Evolutionary conservation across 2,113 vertebrate genomes (phyloP).

Genomic region (Thunnus maccoyii): DNA sequence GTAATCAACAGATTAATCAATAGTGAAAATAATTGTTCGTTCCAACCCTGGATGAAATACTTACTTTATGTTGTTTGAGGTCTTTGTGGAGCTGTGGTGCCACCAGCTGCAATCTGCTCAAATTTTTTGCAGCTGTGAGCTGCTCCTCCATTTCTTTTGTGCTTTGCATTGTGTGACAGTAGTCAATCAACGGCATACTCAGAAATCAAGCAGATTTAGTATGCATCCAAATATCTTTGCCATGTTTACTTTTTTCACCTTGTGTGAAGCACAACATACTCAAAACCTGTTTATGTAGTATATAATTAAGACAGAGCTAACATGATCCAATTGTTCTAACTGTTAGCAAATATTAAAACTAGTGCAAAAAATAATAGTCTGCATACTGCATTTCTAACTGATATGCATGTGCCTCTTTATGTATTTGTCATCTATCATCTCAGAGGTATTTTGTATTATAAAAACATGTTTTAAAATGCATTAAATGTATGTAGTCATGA

Average conservation of each 20-base stretch:
- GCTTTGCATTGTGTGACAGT: slow-evolving; percentile 15
- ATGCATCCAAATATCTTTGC: neutral
- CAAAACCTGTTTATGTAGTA: neutral
- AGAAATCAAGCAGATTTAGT: neutral
- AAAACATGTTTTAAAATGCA: neutral
- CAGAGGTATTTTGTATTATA: neutral
- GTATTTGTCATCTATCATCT: neutral
- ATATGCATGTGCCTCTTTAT: neutral
- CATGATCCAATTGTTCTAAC: neutral
- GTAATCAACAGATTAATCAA: neutral
- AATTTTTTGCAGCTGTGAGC: neutral
- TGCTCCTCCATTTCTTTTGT: neutral
- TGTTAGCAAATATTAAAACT: neutral
- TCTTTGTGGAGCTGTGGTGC: neutral
- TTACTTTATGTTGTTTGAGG: slow-evolving; percentile 4
- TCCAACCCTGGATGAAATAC: neutral
- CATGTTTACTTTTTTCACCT: neutral
- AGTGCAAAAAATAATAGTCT: neutral
- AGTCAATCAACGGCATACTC: neutral
- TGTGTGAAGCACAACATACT: neutral
- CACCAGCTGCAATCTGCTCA: neutral
- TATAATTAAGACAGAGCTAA: neutral
- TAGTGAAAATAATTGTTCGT: neutral
- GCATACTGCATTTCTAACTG: neutral
- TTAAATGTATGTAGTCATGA: neutral